Evolutionary conservation across 2,888 invertebrate genomes (phyloP).

Genomic region (Drosophila demipolita): DNA sequence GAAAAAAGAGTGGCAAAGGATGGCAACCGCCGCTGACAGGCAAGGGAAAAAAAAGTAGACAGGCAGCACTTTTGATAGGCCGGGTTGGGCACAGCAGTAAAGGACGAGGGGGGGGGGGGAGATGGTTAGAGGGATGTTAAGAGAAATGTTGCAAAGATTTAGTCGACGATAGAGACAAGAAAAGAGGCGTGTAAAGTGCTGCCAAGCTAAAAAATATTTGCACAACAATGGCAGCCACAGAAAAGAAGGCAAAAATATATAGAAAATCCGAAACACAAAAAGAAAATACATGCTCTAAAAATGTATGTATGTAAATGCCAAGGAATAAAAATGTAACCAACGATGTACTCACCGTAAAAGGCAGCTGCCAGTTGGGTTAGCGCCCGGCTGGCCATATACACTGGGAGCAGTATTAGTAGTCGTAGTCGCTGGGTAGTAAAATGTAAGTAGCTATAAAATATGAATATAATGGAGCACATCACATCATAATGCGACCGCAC

Average conservation of each 20-base stretch:
- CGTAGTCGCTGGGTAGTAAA: slow-evolving; percentile 51
- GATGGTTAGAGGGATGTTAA: not conserved
- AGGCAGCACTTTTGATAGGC: slow-evolving; percentile 60
- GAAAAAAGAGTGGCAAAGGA: slow-evolving; percentile 17
- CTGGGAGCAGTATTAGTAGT: not conserved
- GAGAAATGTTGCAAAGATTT: slow-evolving; percentile 49
- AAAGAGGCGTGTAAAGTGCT: slow-evolving; percentile 63
- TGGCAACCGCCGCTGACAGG: slow-evolving; percentile 52
- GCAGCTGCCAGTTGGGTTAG: slow-evolving; percentile 33
- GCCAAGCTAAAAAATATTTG: slow-evolving; percentile 73
- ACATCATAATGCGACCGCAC: slow-evolving; percentile 69
- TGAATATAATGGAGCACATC: slow-evolving; percentile 74
- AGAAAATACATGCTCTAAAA: slow-evolving; percentile 14
- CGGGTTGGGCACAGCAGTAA: not conserved
- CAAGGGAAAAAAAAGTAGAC: slow-evolving; percentile 50
- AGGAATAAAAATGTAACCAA: slow-evolving; percentile 2
- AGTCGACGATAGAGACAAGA: slow-evolving; percentile 49
- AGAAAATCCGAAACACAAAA: slow-evolving; percentile 14
- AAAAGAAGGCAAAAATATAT: slow-evolving; percentile 31
- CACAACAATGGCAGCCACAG: slow-evolving; percentile 68
- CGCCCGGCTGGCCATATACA: slow-evolving; percentile 9
- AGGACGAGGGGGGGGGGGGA: not conserved
- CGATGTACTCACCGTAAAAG: slow-evolving; percentile 25
- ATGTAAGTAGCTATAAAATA: slow-evolving; percentile 76
- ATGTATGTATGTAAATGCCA: slow-evolving; percentile 16